These are phyloP conservation scores for Drosophila repleta DNA, from an alignment of 1,140 invertebrate species.

Conservation along the genomic window DNA sequence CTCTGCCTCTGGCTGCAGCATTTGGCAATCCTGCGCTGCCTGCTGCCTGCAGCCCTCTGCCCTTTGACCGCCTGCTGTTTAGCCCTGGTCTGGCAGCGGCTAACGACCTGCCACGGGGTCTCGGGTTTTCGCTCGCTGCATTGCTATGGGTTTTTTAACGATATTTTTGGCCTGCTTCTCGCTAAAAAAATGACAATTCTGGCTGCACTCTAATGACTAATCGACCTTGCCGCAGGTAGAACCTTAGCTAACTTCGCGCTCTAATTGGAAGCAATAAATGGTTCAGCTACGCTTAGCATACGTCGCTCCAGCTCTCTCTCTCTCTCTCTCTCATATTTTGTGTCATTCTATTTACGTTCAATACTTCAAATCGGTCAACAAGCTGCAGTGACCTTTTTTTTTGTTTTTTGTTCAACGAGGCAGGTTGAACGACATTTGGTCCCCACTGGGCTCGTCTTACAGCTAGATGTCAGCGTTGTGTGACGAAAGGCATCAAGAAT, in stretches of 20 bases:
- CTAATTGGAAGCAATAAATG: slow-evolving; percentile 72
- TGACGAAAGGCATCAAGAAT: slow-evolving; percentile 43
- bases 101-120: slow-evolving; percentile 60
- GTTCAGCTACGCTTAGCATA: slow-evolving; percentile 13
- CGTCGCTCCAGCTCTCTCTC: not conserved
- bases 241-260: slow-evolving; percentile 23
- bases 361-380: slow-evolving; percentile 46
- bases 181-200: slow-evolving; percentile 33
- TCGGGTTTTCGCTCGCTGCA: slow-evolving; percentile 46
- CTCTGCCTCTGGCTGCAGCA: not conserved
- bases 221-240: slow-evolving; percentile 72
- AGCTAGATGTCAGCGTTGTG: slow-evolving; percentile 30
- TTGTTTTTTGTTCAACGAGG: slow-evolving; percentile 6
- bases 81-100: slow-evolving; percentile 30
- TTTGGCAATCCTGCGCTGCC: slow-evolving; percentile 31
- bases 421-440: slow-evolving; percentile 65
- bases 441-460: not conserved
- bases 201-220: slow-evolving; percentile 70
- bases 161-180: slow-evolving; percentile 55
- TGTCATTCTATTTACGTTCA: slow-evolving; percentile 19
- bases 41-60: not conserved
- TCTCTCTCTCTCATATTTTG: slow-evolving; percentile 14
- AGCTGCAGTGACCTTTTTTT: slow-evolving; percentile 60
- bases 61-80: slow-evolving; percentile 64
- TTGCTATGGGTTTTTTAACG: slow-evolving; percentile 75